These are phyloP conservation scores for Rousettus madagascariensis DNA, from an alignment of 2,797 vertebrate species.

Conservation along the genomic window DNA sequence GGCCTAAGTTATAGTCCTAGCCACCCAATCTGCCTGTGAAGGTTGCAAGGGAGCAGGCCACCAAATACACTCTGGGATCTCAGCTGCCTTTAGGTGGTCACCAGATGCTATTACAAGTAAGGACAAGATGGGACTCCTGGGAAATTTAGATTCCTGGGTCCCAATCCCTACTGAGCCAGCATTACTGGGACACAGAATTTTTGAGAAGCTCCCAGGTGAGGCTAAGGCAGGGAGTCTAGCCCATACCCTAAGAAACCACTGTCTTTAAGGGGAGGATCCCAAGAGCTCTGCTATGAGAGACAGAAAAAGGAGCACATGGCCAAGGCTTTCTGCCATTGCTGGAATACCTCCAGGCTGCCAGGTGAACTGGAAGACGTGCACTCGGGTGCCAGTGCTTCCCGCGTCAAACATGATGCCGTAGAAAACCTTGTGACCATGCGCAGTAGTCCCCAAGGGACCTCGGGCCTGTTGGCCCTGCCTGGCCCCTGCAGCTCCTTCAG, in stretches of 20 bases:
- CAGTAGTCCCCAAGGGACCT: background rate
- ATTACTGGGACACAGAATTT: background rate
- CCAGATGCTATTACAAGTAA: background rate
- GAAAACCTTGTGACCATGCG: constrained; percentile 76
- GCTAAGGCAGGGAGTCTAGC: background rate
- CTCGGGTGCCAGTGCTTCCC: constrained; percentile 95
- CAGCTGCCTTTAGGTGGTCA: background rate
- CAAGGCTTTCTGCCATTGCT: background rate
- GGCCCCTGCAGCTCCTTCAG: constrained; percentile 55
- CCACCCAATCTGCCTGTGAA: background rate
- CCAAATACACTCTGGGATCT: background rate
- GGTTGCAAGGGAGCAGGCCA: background rate
- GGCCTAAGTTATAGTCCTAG: background rate
- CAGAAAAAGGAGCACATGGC: background rate
- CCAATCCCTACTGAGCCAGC: background rate
- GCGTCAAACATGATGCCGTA: constrained; percentile 97
- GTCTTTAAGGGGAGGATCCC: background rate
- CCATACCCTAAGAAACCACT: background rate
- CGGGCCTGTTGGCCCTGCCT: constrained; percentile 52
- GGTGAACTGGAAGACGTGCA: constrained; percentile 94
- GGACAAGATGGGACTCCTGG: background rate
- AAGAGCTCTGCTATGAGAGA: background rate
- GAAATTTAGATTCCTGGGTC: background rate
- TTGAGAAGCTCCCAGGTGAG: background rate
- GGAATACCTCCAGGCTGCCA: constrained; percentile 87